phyloP scores from a whole-genome alignment of 2,888 invertebrate genomes.

The Machimus rusticus region DNA sequence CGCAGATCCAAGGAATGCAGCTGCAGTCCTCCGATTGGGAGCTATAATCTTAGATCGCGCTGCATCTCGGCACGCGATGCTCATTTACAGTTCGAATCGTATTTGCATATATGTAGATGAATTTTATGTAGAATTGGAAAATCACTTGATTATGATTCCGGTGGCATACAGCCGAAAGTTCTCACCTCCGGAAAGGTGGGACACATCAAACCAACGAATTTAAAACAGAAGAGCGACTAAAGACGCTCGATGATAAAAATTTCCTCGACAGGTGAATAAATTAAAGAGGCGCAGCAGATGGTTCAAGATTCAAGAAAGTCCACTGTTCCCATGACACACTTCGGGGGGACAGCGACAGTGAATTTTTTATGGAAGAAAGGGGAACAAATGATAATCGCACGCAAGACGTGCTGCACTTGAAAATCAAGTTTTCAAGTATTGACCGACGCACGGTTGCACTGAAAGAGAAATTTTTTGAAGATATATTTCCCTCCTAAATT shows the following conservation, averaged over 20 bases:
- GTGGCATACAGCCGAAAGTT: neutral
- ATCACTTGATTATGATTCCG: neutral
- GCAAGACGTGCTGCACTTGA: neutral
- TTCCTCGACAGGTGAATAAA: conserved; percentile 40
- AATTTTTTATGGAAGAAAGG: conserved; percentile 43
- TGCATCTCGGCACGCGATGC: neutral
- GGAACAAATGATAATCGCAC: conserved; percentile 9
- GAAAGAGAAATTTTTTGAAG: neutral
- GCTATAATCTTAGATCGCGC: neutral
- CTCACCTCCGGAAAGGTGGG: neutral
- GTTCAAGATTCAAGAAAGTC: conserved; percentile 31
- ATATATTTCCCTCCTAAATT: neutral
- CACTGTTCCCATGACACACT: conserved; percentile 46
- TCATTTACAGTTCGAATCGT: neutral
- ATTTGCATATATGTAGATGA: neutral
- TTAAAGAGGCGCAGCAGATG: conserved; percentile 18
- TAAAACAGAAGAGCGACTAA: neutral
- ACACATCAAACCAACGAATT: conserved; percentile 3
- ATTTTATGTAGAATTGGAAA: neutral
- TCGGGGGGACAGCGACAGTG: conserved; percentile 44
- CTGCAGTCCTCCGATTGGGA: neutral
- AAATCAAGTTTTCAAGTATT: neutral
- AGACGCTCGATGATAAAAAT: neutral
- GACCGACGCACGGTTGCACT: neutral
- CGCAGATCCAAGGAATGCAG: neutral